phyloP scores from a whole-genome alignment of 2,113 vertebrate genomes.

The Blennius ocellaris region DNA sequence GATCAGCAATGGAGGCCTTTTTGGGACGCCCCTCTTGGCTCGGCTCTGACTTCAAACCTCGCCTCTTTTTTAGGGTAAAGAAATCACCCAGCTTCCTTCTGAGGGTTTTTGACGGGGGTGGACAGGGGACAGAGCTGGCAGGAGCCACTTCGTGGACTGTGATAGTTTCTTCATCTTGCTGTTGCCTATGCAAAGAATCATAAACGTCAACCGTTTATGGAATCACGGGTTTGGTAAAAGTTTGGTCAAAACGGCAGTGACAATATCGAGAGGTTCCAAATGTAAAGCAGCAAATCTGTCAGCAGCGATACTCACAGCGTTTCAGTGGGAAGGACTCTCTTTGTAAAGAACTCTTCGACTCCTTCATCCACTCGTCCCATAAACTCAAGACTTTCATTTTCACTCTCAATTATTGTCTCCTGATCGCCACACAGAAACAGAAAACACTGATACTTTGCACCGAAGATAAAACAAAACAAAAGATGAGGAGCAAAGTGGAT shows the following conservation, averaged over 20 bases:
- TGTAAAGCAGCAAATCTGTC: conserved; percentile 5
- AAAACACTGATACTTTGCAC: conserved; percentile 37
- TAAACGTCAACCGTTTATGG: conserved; percentile 3
- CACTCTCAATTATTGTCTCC: conserved; percentile 88
- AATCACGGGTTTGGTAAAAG: background rate
- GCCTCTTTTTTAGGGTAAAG: conserved; percentile 92
- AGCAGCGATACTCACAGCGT: conserved; percentile 84
- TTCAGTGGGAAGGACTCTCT: conserved; percentile 88
- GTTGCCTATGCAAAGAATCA: conserved; percentile 60
- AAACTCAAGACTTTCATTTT: conserved; percentile 89
- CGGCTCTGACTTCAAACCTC: conserved; percentile 84
- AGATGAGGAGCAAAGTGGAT: conserved; percentile 29
- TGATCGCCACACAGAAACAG: conserved; percentile 62
- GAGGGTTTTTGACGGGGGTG: conserved; percentile 87
- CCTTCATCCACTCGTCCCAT: conserved; percentile 91
- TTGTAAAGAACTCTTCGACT: conserved; percentile 94
- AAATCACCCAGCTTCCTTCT: conserved; percentile 94
- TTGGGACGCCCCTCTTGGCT: conserved; percentile 87
- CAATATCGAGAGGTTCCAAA: background rate
- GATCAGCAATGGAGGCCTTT: conserved; percentile 88
- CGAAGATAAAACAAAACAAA: conserved; percentile 33
- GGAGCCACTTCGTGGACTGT: conserved; percentile 72
- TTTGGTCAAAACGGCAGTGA: background rate
- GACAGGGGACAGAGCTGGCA: conserved; percentile 71
- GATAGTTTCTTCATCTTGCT: conserved; percentile 68